A percentile compares a stretch with the other conserved stretches of the same genome.
Evolutionary conservation across 2,888 invertebrate species (phyloP).

Genomic region (Endotricha flammealis): DNA sequence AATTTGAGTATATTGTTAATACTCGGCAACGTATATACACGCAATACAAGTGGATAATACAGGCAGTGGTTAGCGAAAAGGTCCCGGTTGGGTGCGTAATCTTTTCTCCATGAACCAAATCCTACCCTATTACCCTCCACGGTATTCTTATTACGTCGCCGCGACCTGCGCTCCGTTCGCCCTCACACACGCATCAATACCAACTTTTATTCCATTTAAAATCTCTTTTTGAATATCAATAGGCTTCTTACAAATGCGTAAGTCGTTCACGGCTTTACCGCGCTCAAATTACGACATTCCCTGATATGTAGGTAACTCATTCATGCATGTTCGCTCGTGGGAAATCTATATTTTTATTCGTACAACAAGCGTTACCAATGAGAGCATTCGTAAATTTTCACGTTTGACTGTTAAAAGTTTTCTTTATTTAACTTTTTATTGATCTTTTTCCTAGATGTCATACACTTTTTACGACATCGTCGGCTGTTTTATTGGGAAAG

Average conservation of each 20-base stretch:
- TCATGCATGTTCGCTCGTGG: slow-evolving; percentile 22
- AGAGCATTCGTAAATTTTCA: slow-evolving; percentile 7
- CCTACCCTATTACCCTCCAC: slow-evolving; percentile 48
- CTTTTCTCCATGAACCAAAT: slow-evolving; percentile 45
- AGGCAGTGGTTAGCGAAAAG: slow-evolving; percentile 34
- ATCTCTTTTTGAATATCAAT: slow-evolving; percentile 45
- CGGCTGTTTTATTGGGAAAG: slow-evolving; percentile 19
- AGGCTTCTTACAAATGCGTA: slow-evolving; percentile 28
- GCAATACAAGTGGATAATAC: slow-evolving; percentile 17
- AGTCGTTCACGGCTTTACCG: slow-evolving; percentile 25
- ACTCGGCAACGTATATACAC: slow-evolving; percentile 9
- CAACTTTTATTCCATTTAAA: slow-evolving; percentile 45
- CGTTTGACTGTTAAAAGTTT: slow-evolving; percentile 10
- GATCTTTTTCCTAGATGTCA: slow-evolving; percentile 6
- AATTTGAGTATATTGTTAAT: slow-evolving; percentile 23
- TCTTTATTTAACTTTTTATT: slow-evolving; percentile 6
- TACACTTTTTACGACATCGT: slow-evolving; percentile 12
- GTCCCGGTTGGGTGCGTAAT: slow-evolving; percentile 37
- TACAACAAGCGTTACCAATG: slow-evolving; percentile 12
- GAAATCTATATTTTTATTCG: no score
- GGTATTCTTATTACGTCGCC: slow-evolving; percentile 42
- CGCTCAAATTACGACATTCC: slow-evolving; percentile 27
- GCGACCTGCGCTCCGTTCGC: slow-evolving; percentile 25
- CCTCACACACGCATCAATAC: slow-evolving; percentile 31
- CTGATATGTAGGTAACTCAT: slow-evolving; percentile 20